Evolutionary conservation across 2,797 vertebrate species (phyloP).

Genomic region (Hephaestus fuliginosus): DNA sequence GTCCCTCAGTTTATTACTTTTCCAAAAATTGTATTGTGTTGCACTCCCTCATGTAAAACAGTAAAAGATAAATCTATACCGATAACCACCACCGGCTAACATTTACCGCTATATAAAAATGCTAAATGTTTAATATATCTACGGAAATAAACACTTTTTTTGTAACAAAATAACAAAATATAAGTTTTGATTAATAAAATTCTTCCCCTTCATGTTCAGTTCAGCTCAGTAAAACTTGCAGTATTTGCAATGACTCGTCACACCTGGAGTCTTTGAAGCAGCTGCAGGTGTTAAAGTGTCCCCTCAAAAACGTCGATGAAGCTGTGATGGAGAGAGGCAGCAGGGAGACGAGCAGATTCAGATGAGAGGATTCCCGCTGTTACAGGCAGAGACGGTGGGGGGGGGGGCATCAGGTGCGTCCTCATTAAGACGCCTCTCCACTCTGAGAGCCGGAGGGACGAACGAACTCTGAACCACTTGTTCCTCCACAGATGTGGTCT

Average conservation of each 20-base stretch:
- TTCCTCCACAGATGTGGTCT: slow-evolving; percentile 26
- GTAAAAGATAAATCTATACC: too few species aligned
- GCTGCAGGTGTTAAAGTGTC: slow-evolving; percentile 23
- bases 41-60: too few species aligned
- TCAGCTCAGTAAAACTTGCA: not conserved
- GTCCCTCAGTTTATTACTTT: too few species aligned
- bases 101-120: too few species aligned
- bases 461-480: slow-evolving; percentile 20
- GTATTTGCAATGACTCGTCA: not conserved
- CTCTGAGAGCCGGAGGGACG: slow-evolving; percentile 9
- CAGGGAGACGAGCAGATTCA: not conserved
- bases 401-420: not conserved
- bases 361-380: not conserved
- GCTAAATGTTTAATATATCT: too few species aligned
- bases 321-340: not conserved
- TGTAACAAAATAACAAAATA: not conserved
- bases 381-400: not conserved
- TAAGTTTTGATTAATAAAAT: too few species aligned
- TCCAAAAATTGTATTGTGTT: too few species aligned
- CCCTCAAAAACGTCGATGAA: not conserved
- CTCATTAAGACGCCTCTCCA: slow-evolving; percentile 23
- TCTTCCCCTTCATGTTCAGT: too few species aligned
- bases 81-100: too few species aligned
- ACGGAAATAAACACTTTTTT: not conserved
- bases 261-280: not conserved